A percentile compares a stretch with the other conserved stretches of the same genome.
Evolutionary conservation across 2,797 vertebrate species (phyloP).

Genomic region (Acridotheres tristis): DNA sequence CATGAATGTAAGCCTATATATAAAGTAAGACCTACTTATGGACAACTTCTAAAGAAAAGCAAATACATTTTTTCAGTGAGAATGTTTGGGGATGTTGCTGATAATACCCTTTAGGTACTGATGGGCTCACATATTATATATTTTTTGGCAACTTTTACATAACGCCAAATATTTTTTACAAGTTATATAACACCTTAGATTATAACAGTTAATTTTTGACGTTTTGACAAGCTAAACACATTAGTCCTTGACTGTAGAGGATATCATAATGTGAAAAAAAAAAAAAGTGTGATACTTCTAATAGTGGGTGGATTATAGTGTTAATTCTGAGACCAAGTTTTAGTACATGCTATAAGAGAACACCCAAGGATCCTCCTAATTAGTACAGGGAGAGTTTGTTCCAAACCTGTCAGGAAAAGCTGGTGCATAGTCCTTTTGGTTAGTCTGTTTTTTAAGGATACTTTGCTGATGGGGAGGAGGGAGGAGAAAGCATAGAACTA

Average conservation of each 20-base stretch:
- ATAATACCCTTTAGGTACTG: background rate
- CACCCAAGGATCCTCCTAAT: background rate
- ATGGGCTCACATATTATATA: background rate
- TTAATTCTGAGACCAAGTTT: background rate
- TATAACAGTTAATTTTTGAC: background rate
- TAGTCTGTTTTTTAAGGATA: background rate
- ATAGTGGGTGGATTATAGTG: background rate
- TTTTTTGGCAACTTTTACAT: background rate
- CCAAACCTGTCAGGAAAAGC: background rate
- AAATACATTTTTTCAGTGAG: background rate
- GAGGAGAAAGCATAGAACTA: background rate
- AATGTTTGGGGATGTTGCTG: background rate
- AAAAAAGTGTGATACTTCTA: background rate
- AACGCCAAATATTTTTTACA: background rate
- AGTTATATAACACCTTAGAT: background rate
- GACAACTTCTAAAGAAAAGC: background rate
- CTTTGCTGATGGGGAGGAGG: background rate
- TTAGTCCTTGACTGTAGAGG: background rate
- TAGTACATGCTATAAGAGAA: background rate
- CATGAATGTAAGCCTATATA: background rate
- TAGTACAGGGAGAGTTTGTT: background rate
- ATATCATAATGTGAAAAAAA: background rate
- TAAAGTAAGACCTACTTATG: background rate
- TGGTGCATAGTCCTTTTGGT: background rate
- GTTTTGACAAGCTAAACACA: background rate